Evolutionary conservation across 1,140 invertebrate genomes (phyloP), one percentile per base, ranked within the genome.

Genomic region (Achatina immaculata): DNA sequence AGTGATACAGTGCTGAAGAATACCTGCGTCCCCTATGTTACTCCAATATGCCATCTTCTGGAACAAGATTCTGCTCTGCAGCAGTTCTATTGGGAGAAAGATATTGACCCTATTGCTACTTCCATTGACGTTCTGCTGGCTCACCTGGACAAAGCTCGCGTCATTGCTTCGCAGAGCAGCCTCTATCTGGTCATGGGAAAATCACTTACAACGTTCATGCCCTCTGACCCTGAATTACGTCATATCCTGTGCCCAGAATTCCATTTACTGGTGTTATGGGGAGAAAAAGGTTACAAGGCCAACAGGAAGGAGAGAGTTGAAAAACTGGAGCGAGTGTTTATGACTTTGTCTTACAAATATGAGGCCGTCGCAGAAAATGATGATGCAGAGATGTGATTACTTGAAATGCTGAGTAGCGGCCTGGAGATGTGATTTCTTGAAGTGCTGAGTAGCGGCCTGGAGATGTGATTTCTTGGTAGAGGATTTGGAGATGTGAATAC

Each of bases 221-320:
- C 94, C 48, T 92, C 80, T 21, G 90, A 92, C 58, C 31, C 51
- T 0, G 86, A 92, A 43, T 92, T 95, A 0, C 89, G 93, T 3
- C 95, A 96, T 88, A 94, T 96, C 66, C 96, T 97, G 88, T 92
- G 93, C 76, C 96, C 96, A 0, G 96, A 96, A 88, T 96, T 97
- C 89, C 95, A 97, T 84, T 92, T 97, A 77, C 95, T 95, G 86
- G 95, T 97, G 85, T 91, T 97, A 21, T 97, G 95, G 95, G 96
- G 96, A 0, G 94, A 94, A 82, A 93, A 94, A 75, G 96, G 95
- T 0, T 93, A 94, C 0, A 90, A 91, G 3, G 95, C 94, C 0
- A 90, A 92, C 0, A 90, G 94, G 0, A 90, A 91, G 65, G 95
- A 96, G 83, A 93, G 95, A 62, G 94, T 95, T 85, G 88, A 91